Percentiles rank a stretch among this genome's conserved stretches.
These are phyloP conservation scores for Chamaea fasciata DNA, from an alignment of 2,113 vertebrate species.

Conservation along the genomic window DNA sequence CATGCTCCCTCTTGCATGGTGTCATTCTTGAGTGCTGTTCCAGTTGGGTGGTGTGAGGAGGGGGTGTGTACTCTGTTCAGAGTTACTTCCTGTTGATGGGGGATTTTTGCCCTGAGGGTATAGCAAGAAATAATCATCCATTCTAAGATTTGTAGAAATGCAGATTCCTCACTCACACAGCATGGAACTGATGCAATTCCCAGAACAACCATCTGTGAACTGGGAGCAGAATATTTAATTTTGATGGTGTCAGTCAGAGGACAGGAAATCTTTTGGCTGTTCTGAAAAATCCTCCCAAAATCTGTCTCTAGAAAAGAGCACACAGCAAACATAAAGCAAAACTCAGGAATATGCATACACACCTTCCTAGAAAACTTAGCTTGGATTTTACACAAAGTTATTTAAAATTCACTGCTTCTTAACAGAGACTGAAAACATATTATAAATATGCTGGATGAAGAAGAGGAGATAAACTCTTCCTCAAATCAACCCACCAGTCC, in stretches of 20 bases:
- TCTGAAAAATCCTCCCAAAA: not conserved
- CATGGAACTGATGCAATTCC: not conserved
- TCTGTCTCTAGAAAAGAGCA: not conserved
- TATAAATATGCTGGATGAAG: not conserved
- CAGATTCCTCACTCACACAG: not conserved
- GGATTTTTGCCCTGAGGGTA: not conserved
- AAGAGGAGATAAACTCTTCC: not conserved
- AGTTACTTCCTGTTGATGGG: not conserved
- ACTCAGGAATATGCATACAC: not conserved
- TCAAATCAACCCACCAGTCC: not conserved
- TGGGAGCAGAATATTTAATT: not conserved
- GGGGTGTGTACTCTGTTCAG: not conserved
- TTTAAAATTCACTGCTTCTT: not conserved
- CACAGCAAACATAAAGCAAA: not conserved
- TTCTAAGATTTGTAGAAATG: not conserved
- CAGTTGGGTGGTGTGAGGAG: accelerated
- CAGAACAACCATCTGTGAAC: not conserved
- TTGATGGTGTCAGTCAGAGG: not conserved
- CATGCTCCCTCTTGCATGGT: accelerated
- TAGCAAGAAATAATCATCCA: not conserved
- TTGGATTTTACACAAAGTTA: not conserved
- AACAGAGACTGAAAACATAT: not conserved
- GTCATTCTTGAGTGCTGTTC: not conserved
- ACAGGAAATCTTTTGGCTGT: not conserved
- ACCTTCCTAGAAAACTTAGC: not conserved